Base-by-base conservation (phyloP, 2,888 invertebrate species). In the Hedychridium roseum region DNA sequence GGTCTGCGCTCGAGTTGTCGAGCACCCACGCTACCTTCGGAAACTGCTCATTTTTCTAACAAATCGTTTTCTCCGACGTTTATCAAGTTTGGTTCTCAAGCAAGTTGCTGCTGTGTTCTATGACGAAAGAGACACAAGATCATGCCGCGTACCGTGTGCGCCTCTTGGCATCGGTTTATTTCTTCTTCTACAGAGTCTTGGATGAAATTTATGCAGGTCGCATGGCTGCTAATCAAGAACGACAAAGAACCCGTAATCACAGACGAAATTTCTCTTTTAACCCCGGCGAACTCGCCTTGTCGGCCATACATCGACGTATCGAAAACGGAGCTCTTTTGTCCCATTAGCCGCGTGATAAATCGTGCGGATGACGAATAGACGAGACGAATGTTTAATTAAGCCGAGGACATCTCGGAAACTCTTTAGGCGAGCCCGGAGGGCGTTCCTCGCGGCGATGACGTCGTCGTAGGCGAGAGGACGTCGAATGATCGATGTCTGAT, bases 401-500 rank as follows among this genome's bases (percentile, higher is more conserved):
- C 36, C 20, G 26, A 38, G 54, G 51, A 46, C 50, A 52, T 45
- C 51, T 32, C 34, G 35, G 7, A 26, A 32, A 6, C 14, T 20
- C 31, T 37, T 47, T 18, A 37, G 14, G 17, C 20, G 6, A 16
- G 31, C 28, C 21, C 16, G 14, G n/a, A 11, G 30, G 28, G 18
- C 18, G 39, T 36, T 11, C 39, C 27, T 34, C 43, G 14, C 36
- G 12, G 1, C 31, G 30, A 34, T 14, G 31, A 50, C 43, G 47
- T 40, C 43, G 47, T 40, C 44, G 50, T 50, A 32, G 27, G 32
- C 28, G 40, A 48, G 43, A 34, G 27, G 35, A 38, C 39, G n/a
- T n/a, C 34, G 17, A 44, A 59, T 66, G 67, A 67, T 66, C 58
- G 66, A 66, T 64, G 50, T 53, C 32, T 34, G 43, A 4, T 18